These are phyloP conservation scores for Diachrysia chrysitis DNA, from an alignment of 2,888 invertebrate species.

Conservation along the genomic window DNA sequence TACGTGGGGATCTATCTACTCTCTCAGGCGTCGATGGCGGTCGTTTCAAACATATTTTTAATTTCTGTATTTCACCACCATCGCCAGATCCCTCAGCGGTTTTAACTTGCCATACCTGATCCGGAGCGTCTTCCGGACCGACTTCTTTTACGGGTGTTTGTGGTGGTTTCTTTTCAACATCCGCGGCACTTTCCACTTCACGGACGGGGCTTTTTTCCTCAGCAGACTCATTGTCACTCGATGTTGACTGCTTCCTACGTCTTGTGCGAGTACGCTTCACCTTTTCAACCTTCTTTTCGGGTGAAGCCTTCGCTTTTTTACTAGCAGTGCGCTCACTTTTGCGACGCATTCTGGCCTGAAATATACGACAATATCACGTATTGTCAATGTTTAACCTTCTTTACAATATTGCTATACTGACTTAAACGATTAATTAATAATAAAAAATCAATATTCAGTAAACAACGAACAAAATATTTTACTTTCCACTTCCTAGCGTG, in stretches of 20 bases:
- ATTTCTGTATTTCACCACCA: conserved; percentile 90
- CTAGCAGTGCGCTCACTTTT: conserved; percentile 92
- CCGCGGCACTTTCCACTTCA: conserved; percentile 65
- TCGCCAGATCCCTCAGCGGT: conserved; percentile 83
- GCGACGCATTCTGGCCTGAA: conserved; percentile 90
- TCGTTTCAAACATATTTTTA: conserved; percentile 90
- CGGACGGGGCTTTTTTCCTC: conserved; percentile 76
- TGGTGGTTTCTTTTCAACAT: conserved; percentile 70
- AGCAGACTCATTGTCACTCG: conserved; percentile 86
- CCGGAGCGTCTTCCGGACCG: conserved; percentile 78
- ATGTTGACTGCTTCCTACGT: conserved; percentile 88
- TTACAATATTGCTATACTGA: background rate
- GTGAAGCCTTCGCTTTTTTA: conserved; percentile 91
- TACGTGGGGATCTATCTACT: conserved; percentile 85
- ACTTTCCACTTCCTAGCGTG: conserved; percentile 39
- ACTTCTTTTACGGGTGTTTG: conserved; percentile 75
- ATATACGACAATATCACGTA: conserved; percentile 34
- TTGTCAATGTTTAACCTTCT: background rate
- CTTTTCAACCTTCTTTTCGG: conserved; percentile 90
- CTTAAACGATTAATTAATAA: conserved; percentile 10
- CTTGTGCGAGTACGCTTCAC: conserved; percentile 87
- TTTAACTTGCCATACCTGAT: conserved; percentile 88
- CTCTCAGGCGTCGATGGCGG: conserved; percentile 88
- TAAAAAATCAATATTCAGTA: conserved; percentile 10
- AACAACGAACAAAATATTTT: conserved; percentile 14